Percentiles rank a stretch among this genome's conserved stretches.
phyloP scores from a whole-genome alignment of 1,140 invertebrate species.

The Caerostris darwini region DNA sequence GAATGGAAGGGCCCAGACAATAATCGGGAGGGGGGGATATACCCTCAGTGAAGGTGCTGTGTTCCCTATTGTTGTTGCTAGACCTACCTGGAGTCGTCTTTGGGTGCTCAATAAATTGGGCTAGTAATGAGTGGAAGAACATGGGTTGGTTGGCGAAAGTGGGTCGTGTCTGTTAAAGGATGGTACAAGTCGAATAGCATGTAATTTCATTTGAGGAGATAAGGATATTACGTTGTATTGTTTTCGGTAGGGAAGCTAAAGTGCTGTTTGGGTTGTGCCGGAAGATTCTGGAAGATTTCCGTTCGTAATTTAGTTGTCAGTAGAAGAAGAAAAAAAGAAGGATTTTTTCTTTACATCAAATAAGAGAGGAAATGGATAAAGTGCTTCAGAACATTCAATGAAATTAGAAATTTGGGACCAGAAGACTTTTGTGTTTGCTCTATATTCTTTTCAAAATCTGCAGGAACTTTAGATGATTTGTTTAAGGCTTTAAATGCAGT shows the following conservation, averaged over 20 bases:
- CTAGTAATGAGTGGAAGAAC: not conserved
- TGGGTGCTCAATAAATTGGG: not conserved
- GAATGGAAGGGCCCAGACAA: not conserved
- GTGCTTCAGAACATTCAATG: not conserved
- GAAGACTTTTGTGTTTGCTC: too few species aligned
- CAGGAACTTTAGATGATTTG: too few species aligned
- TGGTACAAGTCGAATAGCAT: not conserved
- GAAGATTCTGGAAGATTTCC: not conserved
- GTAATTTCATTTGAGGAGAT: slow-evolving; percentile 4
- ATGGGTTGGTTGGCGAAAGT: not conserved
- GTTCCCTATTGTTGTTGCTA: not conserved
- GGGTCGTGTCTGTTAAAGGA: not conserved
- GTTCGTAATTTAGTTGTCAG: not conserved
- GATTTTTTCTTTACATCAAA: too few species aligned
- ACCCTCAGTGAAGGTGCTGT: not conserved
- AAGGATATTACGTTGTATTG: not conserved
- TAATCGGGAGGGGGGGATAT: not conserved
- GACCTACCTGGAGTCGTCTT: not conserved
- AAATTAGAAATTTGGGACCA: not conserved
- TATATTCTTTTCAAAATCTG: too few species aligned
- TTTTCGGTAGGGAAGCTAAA: not conserved
- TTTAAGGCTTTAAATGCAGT: too few species aligned
- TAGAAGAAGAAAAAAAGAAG: too few species aligned
- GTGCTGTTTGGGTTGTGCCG: not conserved
- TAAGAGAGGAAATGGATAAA: not conserved